Percentiles rank a stretch among this genome's conserved stretches.
phyloP scores from a whole-genome alignment of 2,113 vertebrate genomes.

The Nothobranchius furzeri region DNA sequence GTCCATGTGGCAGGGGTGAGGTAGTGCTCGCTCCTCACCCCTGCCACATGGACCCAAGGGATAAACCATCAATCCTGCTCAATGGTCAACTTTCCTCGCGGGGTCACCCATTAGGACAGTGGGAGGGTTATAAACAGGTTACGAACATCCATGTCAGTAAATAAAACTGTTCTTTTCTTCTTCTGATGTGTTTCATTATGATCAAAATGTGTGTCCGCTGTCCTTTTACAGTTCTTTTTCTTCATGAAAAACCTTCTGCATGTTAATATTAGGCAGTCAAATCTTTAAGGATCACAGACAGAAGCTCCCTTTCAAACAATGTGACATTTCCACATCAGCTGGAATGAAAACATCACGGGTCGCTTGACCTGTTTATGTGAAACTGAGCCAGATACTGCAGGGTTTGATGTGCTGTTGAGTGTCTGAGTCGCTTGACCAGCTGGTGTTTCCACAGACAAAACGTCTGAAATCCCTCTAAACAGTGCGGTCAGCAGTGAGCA shows the following conservation, averaged over 20 bases:
- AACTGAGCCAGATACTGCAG: conserved; percentile 49
- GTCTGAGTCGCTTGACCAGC: conserved; percentile 38
- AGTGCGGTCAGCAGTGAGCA: conserved; percentile 18
- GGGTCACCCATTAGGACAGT: too few relatives aligned
- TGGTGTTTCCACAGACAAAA: conserved; percentile 17
- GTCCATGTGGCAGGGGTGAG: too few relatives aligned
- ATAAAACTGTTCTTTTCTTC: too few relatives aligned
- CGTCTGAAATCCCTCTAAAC: conserved; percentile 30
- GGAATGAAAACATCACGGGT: conserved; percentile 54
- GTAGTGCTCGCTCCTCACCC: too few relatives aligned
- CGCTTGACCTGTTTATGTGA: conserved; percentile 62
- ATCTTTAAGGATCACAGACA: conserved; percentile 42
- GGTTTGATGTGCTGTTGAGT: conserved; percentile 58
- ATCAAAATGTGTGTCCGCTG: too few relatives aligned
- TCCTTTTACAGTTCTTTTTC: not conserved
- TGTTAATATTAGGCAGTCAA: conserved; percentile 15
- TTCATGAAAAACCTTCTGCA: conserved; percentile 9
- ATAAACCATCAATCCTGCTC: too few relatives aligned
- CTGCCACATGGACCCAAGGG: too few relatives aligned
- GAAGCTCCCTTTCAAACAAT: conserved; percentile 56
- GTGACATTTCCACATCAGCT: conserved; percentile 70
- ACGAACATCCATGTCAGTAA: too few relatives aligned
- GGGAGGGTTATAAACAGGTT: too few relatives aligned
- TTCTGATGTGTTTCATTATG: too few relatives aligned
- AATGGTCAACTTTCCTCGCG: too few relatives aligned